Evolutionary conservation across 2,888 invertebrate species (phyloP).

Genomic region (Eueremaeus valkanovi): DNA sequence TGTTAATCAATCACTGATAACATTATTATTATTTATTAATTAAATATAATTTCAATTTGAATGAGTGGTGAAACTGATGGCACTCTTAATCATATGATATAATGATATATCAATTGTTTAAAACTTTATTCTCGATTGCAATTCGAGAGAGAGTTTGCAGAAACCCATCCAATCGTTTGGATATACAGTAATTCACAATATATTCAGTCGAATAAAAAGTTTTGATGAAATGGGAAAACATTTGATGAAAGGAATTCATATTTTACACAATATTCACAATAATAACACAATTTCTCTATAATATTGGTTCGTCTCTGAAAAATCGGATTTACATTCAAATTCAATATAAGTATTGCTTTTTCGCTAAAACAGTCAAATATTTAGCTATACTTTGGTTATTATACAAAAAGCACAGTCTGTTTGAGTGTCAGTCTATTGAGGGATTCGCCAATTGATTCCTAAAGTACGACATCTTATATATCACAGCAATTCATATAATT

Average conservation of each 20-base stretch:
- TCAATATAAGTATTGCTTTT: slow-evolving; percentile 10
- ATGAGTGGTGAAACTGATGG: slow-evolving; percentile 8
- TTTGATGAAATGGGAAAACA: slow-evolving; percentile 8
- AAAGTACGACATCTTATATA: slow-evolving; percentile 1
- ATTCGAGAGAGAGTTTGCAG: neutral
- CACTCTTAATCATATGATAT: slow-evolving; percentile 5
- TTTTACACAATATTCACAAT: slow-evolving; percentile 33
- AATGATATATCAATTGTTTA: neutral
- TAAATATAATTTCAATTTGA: neutral
- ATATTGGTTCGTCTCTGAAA: neutral
- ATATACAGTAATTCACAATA: neutral
- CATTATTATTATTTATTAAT: neutral
- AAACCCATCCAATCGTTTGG: slow-evolving; percentile 17
- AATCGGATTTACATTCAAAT: neutral
- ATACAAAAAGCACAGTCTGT: slow-evolving; percentile 24
- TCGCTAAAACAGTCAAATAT: slow-evolving; percentile 21
- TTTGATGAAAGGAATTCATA: slow-evolving; percentile 10
- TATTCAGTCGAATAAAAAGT: neutral
- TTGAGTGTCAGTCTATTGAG: slow-evolving; percentile 23
- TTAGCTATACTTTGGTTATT: slow-evolving; percentile 33
- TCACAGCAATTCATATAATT: slow-evolving; percentile 12
- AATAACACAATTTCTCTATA: neutral
- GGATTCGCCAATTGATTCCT: neutral
- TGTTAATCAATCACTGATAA: neutral
- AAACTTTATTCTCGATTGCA: neutral